Percentiles rank a stretch among this genome's conserved stretches.
Evolutionary conservation across 1,140 invertebrate genomes (phyloP).

Genomic region (Bombus turneri): DNA sequence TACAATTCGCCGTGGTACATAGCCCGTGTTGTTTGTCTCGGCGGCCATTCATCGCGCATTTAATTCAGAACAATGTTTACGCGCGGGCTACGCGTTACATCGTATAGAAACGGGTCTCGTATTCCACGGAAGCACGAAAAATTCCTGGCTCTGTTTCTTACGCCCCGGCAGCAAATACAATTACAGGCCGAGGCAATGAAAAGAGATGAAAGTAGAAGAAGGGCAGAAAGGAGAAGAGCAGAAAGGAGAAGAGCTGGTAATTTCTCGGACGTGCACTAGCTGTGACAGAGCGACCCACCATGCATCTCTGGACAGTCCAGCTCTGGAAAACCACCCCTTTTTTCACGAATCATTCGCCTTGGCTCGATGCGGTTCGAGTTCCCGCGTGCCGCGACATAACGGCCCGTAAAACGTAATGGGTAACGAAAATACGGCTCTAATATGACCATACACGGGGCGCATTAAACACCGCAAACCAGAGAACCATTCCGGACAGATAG

Average conservation of each 20-base stretch:
- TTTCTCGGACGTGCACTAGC: constrained; percentile 42
- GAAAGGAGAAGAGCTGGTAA: constrained; percentile 5
- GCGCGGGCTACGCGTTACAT: constrained; percentile 1
- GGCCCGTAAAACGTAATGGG: constrained; percentile 60
- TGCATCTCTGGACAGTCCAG: background rate
- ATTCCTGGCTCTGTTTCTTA: constrained; percentile 1
- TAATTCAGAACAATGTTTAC: constrained; percentile 36
- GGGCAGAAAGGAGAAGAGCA: background rate
- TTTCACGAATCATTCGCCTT: background rate
- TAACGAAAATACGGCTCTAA: constrained; percentile 54
- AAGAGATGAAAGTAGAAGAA: background rate
- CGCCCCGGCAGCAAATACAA: constrained; percentile 12
- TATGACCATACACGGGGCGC: constrained; percentile 30
- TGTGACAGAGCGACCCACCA: constrained; percentile 15
- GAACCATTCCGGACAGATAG: constrained; percentile 13
- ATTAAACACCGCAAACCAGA: constrained; percentile 36
- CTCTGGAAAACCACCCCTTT: background rate
- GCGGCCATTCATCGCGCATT: constrained; percentile 24
- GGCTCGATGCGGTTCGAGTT: background rate
- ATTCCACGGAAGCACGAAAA: background rate
- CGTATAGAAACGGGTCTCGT: constrained; percentile 28
- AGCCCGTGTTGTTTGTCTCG: background rate
- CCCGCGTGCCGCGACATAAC: constrained; percentile 50
- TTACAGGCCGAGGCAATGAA: constrained; percentile 33
- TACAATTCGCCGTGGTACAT: background rate